These are phyloP conservation scores for Diaperis boleti DNA, from an alignment of 2,888 invertebrate genomes.

Conservation along the genomic window DNA sequence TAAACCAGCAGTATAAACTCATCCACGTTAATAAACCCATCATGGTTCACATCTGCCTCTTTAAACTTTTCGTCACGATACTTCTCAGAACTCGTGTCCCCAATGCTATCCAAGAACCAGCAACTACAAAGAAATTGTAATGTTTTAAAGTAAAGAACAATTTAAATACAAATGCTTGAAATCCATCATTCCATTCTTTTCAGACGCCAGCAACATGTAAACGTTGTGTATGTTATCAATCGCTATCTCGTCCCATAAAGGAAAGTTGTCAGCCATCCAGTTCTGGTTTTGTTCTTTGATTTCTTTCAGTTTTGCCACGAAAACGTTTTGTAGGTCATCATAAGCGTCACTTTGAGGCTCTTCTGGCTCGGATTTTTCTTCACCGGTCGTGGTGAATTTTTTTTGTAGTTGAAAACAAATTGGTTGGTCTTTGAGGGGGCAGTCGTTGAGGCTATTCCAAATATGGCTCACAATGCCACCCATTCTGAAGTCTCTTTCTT, in stretches of 20 bases:
- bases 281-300: background rate
- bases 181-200: constrained; percentile 71
- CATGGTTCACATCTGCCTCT: constrained; percentile 68
- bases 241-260: constrained; percentile 72
- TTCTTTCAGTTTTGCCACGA: constrained; percentile 10
- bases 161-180: constrained; percentile 56
- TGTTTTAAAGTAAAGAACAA: background rate
- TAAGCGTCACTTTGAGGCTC: constrained; percentile 10
- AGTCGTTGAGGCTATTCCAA: constrained; percentile 22
- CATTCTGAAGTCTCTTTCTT: too few relatives aligned
- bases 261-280: constrained; percentile 63
- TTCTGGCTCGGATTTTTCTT: constrained; percentile 7
- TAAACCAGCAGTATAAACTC: constrained; percentile 68
- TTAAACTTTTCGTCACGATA: constrained; percentile 68
- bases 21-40: constrained; percentile 72
- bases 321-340: constrained; percentile 8
- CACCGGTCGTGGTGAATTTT: constrained; percentile 20
- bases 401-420: constrained; percentile 23
- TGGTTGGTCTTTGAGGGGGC: constrained; percentile 17
- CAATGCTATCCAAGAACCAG: constrained; percentile 55
- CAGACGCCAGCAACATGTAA: constrained; percentile 71
- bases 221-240: constrained; percentile 71
- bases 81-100: constrained; percentile 69
- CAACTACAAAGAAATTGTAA: constrained; percentile 12
- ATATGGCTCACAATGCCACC: background rate